These are phyloP conservation scores for Torymus tubicola DNA, from an alignment of 2,888 invertebrate species.

Conservation along the genomic window DNA sequence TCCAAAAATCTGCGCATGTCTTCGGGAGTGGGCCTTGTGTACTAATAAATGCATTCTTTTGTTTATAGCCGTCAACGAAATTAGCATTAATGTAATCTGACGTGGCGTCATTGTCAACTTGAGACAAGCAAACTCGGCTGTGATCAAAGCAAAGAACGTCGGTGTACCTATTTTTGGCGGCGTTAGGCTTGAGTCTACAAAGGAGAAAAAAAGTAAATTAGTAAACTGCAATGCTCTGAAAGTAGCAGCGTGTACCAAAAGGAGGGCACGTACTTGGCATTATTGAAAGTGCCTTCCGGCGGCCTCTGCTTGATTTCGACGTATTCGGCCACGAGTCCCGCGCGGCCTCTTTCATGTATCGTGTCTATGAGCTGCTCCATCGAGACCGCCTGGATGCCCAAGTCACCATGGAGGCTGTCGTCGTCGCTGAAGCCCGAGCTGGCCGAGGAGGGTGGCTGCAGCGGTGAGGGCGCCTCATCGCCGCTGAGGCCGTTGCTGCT, in stretches of 20 bases:
- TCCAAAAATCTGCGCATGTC: conserved; percentile 97
- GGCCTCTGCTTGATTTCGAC: conserved; percentile 89
- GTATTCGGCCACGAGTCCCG: conserved; percentile 92
- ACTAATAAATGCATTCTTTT: conserved; percentile 97
- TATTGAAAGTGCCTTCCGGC: conserved; percentile 91
- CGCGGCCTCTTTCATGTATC: conserved; percentile 85
- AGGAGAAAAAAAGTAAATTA: neutral
- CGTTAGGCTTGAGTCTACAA: conserved; percentile 82
- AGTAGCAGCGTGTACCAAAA: too few species aligned
- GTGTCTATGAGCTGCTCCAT: conserved; percentile 87
- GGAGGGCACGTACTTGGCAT: conserved; percentile 83
- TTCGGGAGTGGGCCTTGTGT: conserved; percentile 98
- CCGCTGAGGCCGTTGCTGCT: conserved; percentile 31
- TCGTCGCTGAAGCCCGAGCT: conserved; percentile 93
- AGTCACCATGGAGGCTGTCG: conserved; percentile 87
- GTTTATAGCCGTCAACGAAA: conserved; percentile 98
- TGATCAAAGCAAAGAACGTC: conserved; percentile 98
- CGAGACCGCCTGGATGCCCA: conserved; percentile 81
- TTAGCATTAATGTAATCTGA: conserved; percentile 98
- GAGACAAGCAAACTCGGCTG: conserved; percentile 91
- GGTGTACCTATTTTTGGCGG: conserved; percentile 93
- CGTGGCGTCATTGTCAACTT: conserved; percentile 85
- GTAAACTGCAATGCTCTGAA: neutral
- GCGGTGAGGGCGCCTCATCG: conserved; percentile 77
- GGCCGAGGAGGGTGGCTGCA: conserved; percentile 84